Evolutionary conservation across 92 coral and sea anemone genomes (phyloP).

Genomic region (Palythoa heliodiscus): DNA sequence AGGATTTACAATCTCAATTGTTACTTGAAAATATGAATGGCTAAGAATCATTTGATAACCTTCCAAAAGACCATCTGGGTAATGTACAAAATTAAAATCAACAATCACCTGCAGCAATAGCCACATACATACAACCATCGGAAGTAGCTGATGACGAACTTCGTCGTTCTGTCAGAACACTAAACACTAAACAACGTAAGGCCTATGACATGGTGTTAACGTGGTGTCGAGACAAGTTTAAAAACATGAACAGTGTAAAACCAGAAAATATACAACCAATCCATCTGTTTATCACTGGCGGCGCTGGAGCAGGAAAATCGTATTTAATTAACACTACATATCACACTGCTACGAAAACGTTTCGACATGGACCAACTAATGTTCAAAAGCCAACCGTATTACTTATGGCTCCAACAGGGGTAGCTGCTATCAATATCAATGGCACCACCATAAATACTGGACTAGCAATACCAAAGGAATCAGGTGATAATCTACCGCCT

Average conservation of each 20-base stretch:
- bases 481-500: too few species aligned
- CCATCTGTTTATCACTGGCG: not conserved
- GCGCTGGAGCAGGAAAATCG: not conserved
- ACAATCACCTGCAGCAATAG: not conserved
- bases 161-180: conserved; percentile 1
- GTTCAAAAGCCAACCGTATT: too few species aligned
- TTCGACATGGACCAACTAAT: too few species aligned
- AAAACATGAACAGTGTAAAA: not conserved
- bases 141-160: not conserved
- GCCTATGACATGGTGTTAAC: not conserved
- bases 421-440: too few species aligned
- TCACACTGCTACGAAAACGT: not conserved
- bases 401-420: too few species aligned
- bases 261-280: not conserved
- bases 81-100: not conserved
- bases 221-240: not conserved
- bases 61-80: not conserved
- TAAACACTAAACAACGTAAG: not conserved
- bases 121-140: not conserved
- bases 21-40: not conserved
- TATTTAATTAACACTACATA: not conserved
- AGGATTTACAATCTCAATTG: not conserved
- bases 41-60: not conserved
- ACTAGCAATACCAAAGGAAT: too few species aligned
- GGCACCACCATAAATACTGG: too few species aligned